A percentile compares a stretch with the other conserved stretches of the same genome.
These are phyloP conservation scores for Halcyon badia DNA, from an alignment of 2,797 vertebrate species.

Conservation along the genomic window DNA sequence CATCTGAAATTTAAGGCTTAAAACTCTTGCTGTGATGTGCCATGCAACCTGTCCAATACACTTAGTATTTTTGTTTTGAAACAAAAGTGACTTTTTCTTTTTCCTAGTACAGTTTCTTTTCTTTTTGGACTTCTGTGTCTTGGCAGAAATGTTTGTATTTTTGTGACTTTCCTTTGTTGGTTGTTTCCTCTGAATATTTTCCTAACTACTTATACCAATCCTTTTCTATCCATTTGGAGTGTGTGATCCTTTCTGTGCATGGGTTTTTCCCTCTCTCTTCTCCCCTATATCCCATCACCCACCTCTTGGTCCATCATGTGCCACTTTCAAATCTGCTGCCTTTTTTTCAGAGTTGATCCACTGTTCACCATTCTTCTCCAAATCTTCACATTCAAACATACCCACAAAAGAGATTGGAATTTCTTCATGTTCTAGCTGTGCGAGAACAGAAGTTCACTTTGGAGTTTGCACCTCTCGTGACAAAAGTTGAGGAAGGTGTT, in stretches of 20 bases:
- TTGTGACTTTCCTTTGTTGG: not conserved
- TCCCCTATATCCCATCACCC: not conserved
- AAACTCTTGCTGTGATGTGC: not conserved
- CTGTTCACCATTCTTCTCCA: fast-evolving
- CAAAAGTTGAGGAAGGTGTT: not conserved
- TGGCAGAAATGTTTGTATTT: not conserved
- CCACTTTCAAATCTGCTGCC: not conserved
- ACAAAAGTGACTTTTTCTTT: not conserved
- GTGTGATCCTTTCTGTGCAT: not conserved
- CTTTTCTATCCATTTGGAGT: not conserved
- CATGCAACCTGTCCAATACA: not conserved
- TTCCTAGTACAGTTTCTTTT: not conserved
- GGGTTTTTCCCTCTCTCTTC: not conserved
- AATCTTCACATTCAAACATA: not conserved
- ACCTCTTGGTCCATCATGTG: not conserved
- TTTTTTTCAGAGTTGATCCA: not conserved
- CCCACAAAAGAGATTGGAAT: not conserved
- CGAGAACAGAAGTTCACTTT: not conserved
- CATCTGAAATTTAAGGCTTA: not conserved
- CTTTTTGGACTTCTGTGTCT: not conserved
- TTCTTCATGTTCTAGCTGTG: not conserved
- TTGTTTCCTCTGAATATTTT: not conserved
- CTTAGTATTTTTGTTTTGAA: not conserved
- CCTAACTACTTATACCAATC: not conserved
- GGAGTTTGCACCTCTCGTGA: not conserved